These are phyloP conservation scores for Tribolium madens DNA, from an alignment of 1,140 invertebrate species.

Conservation along the genomic window DNA sequence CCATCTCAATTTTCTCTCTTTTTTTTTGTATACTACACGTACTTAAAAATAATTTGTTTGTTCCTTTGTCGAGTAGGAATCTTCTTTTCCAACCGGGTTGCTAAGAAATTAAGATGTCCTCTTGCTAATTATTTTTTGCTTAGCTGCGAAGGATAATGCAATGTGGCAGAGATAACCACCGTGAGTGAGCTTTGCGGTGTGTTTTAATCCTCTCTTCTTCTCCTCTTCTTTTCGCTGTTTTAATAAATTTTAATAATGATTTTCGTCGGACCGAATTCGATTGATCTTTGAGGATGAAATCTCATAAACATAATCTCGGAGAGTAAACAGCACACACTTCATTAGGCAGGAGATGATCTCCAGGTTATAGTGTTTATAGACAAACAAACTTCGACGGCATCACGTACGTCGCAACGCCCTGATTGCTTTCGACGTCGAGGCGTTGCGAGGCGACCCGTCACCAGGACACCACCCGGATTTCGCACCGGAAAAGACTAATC, in stretches of 20 bases:
- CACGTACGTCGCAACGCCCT: constrained; percentile 56
- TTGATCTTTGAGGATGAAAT: constrained; percentile 7
- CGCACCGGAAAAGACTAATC: not conserved
- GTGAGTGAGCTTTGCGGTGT: constrained; percentile 13
- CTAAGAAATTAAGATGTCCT: constrained; percentile 48
- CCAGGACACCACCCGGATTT: not conserved
- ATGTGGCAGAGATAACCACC: constrained; percentile 36
- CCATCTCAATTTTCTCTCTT: constrained; percentile 24
- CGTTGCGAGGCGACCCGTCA: constrained; percentile 13
- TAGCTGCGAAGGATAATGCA: constrained; percentile 44
- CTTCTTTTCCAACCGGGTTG: constrained; percentile 44
- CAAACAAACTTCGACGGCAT: constrained; percentile 58
- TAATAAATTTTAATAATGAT: constrained; percentile 22
- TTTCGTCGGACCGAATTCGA: constrained; percentile 1
- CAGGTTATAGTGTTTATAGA: constrained; percentile 63
- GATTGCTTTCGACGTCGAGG: constrained; percentile 52
- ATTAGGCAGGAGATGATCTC: constrained; percentile 61
- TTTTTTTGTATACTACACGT: not conserved
- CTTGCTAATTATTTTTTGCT: constrained; percentile 48
- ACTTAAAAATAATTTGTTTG: constrained; percentile 48
- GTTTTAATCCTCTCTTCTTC: constrained; percentile 12
- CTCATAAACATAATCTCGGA: constrained; percentile 43
- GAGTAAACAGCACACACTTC: constrained; percentile 60
- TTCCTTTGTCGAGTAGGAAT: constrained; percentile 27
- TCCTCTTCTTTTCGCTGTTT: too few species aligned